Base-by-base conservation (phyloP, 2,888 invertebrate genomes). In the Cenopis cana region DNA sequence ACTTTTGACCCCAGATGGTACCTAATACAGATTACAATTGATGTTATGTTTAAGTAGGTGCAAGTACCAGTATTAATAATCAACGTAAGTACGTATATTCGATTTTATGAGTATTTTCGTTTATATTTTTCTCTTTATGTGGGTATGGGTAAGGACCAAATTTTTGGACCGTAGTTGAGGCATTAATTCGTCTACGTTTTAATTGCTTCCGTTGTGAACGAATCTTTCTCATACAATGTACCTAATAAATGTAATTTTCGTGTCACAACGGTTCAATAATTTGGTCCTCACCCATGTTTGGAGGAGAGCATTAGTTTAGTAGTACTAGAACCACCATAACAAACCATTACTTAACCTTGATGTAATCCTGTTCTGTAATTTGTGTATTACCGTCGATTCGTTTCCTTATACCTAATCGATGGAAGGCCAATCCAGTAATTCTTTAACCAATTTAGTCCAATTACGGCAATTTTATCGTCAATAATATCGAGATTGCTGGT, bases 281-380 rank as follows among this genome's bases (percentile, higher is more conserved):
- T n/a, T n/a, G n/a, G n/a, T n/a, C n/a, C n/a, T n/a, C n/a, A n/a
- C n/a, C n/a, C n/a, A n/a, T n/a, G n/a, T n/a, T n/a, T n/a, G n/a
- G n/a, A n/a, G n/a, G n/a, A n/a, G n/a, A n/a, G n/a, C n/a, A n/a
- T n/a, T n/a, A n/a, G n/a, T n/a, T n/a, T n/a, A n/a, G 5, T 8
- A 33, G 5, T n/a, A 60, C 46, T n/a, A 10, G 60, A 20, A 46
- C 29, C 11, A 46, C 33, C 20, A 54, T 54, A 54, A 64, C 64
- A 24, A 54, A 18, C 69, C 38, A 69, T 57, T 59, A 55, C 62
- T 56, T 69, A 65, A 65, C 64, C 69, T 69, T 69, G 64, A 41
- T 64, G 69, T 59, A 69, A 65, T 69, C 52, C 64, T 50, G 38
- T 62, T 64, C 64, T 14, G 62, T 65, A 69, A 69, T 69, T 69